These are phyloP conservation scores for Nyctalus aviator DNA, from an alignment of 2,797 vertebrate species.

Conservation along the genomic window DNA sequence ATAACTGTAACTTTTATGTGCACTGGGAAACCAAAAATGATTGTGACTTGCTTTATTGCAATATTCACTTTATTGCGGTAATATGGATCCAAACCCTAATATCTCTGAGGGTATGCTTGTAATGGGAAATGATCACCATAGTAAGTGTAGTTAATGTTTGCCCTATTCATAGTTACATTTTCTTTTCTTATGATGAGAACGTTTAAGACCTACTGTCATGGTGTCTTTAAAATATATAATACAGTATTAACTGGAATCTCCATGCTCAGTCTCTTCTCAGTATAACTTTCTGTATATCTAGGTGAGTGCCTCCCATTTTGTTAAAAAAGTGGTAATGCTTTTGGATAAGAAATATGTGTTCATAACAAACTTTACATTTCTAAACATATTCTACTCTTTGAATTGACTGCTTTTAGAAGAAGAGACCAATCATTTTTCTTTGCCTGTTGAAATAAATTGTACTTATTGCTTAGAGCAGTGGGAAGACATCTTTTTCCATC, in stretches of 20 bases:
- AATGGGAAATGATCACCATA: neutral
- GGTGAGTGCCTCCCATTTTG: neutral
- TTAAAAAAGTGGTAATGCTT: constrained; percentile 11
- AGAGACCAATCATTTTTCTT: constrained; percentile 13
- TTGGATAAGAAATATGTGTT: constrained; percentile 42
- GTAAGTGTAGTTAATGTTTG: neutral
- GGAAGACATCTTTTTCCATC: neutral
- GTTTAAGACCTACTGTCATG: neutral
- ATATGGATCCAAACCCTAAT: neutral
- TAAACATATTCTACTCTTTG: neutral
- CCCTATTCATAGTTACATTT: neutral
- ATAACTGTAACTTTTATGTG: neutral
- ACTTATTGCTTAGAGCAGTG: neutral
- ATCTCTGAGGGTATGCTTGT: neutral
- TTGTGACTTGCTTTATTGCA: neutral
- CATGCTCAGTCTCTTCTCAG: neutral
- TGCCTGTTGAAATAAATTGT: neutral
- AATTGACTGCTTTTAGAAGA: neutral
- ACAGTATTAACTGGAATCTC: neutral
- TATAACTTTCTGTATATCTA: neutral
- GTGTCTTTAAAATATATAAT: neutral
- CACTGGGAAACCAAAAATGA: neutral
- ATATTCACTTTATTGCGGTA: neutral
- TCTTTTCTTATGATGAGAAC: neutral
- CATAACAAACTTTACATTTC: constrained; percentile 17